Evolutionary conservation across 2,797 vertebrate species (phyloP).

Genomic region (Lutjanus campechanus): DNA sequence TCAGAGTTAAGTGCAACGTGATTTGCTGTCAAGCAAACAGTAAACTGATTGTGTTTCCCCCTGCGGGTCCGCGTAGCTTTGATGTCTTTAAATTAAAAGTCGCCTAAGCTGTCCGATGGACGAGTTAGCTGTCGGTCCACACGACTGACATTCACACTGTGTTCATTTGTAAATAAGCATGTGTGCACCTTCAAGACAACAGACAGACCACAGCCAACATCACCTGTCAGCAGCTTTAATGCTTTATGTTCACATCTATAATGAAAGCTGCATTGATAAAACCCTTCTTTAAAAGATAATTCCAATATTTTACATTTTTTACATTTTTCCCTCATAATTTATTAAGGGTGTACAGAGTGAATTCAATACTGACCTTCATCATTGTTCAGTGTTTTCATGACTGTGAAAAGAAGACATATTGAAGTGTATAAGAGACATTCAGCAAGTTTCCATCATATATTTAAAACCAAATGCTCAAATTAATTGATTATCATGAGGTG

Average conservation of each 20-base stretch:
- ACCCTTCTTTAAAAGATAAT: too few species aligned
- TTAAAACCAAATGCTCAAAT: too few species aligned
- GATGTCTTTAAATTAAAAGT: slow-evolving; percentile 7
- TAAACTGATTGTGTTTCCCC: slow-evolving; percentile 12
- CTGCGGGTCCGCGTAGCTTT: neutral
- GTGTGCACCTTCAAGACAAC: neutral
- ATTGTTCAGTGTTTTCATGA: too few species aligned
- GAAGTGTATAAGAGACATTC: too few species aligned
- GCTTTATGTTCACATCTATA: neutral
- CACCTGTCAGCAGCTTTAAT: neutral
- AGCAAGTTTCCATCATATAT: too few species aligned
- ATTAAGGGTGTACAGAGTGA: too few species aligned
- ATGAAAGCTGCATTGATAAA: neutral
- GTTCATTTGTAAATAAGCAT: neutral
- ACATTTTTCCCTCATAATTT: too few species aligned
- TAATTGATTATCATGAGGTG: too few species aligned
- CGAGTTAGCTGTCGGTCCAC: neutral
- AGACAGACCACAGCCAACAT: neutral
- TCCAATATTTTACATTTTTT: too few species aligned
- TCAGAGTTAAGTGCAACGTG: neutral
- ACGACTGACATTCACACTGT: neutral
- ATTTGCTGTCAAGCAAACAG: slow-evolving; percentile 16
- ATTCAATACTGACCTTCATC: too few species aligned
- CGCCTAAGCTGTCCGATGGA: neutral
- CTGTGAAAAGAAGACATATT: neutral